These are phyloP conservation scores for Pseudobourletiella spinata DNA, from an alignment of 1,140 invertebrate species.

Conservation along the genomic window DNA sequence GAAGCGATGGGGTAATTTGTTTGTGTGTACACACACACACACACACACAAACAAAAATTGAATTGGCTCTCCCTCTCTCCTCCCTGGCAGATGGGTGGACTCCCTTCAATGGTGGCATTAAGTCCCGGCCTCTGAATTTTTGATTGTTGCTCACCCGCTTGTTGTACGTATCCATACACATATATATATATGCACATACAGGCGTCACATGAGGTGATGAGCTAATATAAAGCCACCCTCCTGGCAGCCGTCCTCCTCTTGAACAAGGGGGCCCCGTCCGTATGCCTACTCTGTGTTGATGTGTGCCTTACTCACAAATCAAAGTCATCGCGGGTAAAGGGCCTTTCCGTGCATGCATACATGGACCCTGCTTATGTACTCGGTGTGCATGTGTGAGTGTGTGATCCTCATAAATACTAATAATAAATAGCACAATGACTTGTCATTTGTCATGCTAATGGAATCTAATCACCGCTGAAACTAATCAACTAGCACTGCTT, in stretches of 20 bases:
- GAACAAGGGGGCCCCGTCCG: not conserved
- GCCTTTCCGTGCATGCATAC: too few relatives aligned
- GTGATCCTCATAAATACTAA: constrained; percentile 9
- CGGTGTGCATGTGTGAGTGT: too few relatives aligned
- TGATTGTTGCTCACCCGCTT: not conserved
- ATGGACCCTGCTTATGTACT: too few relatives aligned
- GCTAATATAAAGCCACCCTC: too few relatives aligned
- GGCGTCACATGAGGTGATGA: too few relatives aligned
- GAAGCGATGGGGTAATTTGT: constrained; percentile 11
- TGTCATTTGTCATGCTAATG: constrained; percentile 8
- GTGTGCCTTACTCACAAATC: not conserved
- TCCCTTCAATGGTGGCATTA: not conserved
- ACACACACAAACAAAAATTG: too few relatives aligned
- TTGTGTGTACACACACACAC: constrained; percentile 10
- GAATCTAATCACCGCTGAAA: constrained; percentile 8
- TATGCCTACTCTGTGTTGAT: not conserved
- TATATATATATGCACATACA: too few relatives aligned
- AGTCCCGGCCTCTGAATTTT: not conserved
- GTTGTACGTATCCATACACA: too few relatives aligned
- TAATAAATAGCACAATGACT: constrained; percentile 2
- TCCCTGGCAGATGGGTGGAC: constrained; percentile 1
- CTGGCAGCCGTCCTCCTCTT: too few relatives aligned
- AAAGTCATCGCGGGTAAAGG: not conserved
- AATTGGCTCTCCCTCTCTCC: too few relatives aligned
- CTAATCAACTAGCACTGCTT: constrained; percentile 9